These are phyloP conservation scores for Euplagia quadripunctaria DNA, from an alignment of 2,888 invertebrate genomes.

Conservation along the genomic window DNA sequence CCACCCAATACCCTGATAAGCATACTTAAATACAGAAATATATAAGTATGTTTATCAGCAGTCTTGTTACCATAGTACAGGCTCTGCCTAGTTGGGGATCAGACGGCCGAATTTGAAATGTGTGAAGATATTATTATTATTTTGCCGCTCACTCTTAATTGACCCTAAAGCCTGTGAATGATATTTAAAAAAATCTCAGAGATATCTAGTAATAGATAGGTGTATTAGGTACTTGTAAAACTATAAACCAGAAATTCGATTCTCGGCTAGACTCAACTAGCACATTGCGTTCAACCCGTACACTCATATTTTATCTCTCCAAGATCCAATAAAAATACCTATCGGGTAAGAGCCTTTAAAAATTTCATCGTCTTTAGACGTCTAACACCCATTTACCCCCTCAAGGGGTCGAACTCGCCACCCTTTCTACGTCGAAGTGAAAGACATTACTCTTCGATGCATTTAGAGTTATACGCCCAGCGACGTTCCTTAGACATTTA, in stretches of 20 bases:
- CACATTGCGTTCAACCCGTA: slow-evolving; percentile 19
- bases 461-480: slow-evolving; percentile 59
- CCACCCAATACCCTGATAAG: too few relatives aligned
- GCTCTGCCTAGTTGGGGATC: too few relatives aligned
- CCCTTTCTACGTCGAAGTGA: slow-evolving; percentile 56
- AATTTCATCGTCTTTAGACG: slow-evolving; percentile 71
- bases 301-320: slow-evolving; percentile 46
- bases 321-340: slow-evolving; percentile 70
- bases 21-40: too few relatives aligned
- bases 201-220: too few relatives aligned
- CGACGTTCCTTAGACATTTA: slow-evolving; percentile 44
- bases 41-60: too few relatives aligned
- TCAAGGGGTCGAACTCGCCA: slow-evolving; percentile 25
- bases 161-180: too few relatives aligned
- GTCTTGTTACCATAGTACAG: too few relatives aligned
- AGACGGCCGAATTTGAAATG: too few relatives aligned
- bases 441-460: slow-evolving; percentile 69
- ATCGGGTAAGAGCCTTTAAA: slow-evolving; percentile 72
- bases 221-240: neutral
- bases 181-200: too few relatives aligned
- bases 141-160: too few relatives aligned
- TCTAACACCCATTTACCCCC: slow-evolving; percentile 47
- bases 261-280: neutral
- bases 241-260: neutral
- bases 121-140: too few relatives aligned